Conservation (phyloP, 2,888 invertebrate genomes). For the Gastracanthus pulcherrimus region DNA sequence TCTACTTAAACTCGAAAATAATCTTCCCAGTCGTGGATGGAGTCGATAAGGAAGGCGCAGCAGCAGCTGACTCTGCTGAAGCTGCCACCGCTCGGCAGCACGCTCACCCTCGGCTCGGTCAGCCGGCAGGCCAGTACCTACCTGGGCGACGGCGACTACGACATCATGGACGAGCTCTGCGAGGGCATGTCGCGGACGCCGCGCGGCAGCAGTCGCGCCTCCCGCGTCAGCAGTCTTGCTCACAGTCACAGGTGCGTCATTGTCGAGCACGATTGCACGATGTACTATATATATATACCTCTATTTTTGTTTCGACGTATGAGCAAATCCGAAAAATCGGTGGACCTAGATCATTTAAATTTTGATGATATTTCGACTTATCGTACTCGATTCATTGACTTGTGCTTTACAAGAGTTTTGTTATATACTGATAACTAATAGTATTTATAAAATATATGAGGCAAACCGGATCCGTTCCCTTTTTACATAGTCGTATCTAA, state of each 20-base stretch:
- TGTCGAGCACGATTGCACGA: background rate
- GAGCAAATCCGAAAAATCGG: too few relatives aligned
- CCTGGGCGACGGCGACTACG: conserved; percentile 73
- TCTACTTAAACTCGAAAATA: too few relatives aligned
- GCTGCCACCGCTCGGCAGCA: conserved; percentile 68
- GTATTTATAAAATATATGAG: too few relatives aligned
- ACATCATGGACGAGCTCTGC: conserved; percentile 69
- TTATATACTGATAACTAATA: too few relatives aligned
- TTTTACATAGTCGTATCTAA: too few relatives aligned
- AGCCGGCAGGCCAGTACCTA: conserved; percentile 73
- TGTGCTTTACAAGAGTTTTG: too few relatives aligned
- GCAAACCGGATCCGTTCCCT: too few relatives aligned
- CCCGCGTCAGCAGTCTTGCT: conserved; percentile 85
- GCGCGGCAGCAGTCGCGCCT: conserved; percentile 80
- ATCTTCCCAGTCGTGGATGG: conserved; percentile 75
- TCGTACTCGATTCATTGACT: too few relatives aligned
- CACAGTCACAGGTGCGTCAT: conserved; percentile 83
- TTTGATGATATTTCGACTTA: too few relatives aligned
- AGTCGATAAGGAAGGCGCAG: conserved; percentile 74
- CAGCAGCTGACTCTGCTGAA: conserved; percentile 73
- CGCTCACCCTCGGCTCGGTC: conserved; percentile 66
- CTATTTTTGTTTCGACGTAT: too few relatives aligned
- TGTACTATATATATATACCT: background rate
- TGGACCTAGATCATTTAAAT: too few relatives aligned
- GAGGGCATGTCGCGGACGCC: conserved; percentile 76